Percentiles rank a stretch among this genome's conserved stretches.
Conservation (phyloP, 2,888 invertebrate species). For the Resseliella maxima region DNA sequence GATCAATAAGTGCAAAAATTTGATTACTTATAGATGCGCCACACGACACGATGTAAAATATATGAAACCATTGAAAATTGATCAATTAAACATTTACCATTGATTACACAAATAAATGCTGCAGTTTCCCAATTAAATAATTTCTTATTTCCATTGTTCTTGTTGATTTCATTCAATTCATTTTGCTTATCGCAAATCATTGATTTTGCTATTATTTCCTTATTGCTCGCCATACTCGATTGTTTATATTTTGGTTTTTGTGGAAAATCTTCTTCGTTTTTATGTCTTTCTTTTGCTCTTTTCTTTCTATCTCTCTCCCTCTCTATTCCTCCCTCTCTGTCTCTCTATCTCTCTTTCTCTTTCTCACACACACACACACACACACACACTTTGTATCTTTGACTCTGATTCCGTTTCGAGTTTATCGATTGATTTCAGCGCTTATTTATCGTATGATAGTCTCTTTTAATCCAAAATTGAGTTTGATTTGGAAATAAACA, state of each 20-base stretch:
- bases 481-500: too few relatives aligned
- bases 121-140: conserved; percentile 14
- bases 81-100: conserved; percentile 3
- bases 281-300: not conserved
- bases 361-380: too few relatives aligned
- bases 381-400: too few relatives aligned
- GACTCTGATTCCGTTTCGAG: too few relatives aligned
- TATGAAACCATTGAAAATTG: not conserved
- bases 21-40: not conserved
- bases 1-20: conserved; percentile 14
- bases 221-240: conserved; percentile 20
- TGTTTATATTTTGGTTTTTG: not conserved
- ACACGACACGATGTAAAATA: not conserved
- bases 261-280: not conserved
- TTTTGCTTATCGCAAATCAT: not conserved
- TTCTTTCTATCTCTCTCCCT: not conserved
- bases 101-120: conserved; percentile 27
- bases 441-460: too few relatives aligned
- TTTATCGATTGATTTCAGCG: too few relatives aligned
- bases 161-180: not conserved
- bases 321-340: too few relatives aligned
- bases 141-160: not conserved
- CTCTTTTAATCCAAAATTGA: too few relatives aligned
- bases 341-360: too few relatives aligned
- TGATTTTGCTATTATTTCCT: not conserved